Percentiles rank a stretch among this genome's conserved stretches.
Conservation (phyloP, 2,888 invertebrate genomes). For the Pseudanteris insignis region DNA sequence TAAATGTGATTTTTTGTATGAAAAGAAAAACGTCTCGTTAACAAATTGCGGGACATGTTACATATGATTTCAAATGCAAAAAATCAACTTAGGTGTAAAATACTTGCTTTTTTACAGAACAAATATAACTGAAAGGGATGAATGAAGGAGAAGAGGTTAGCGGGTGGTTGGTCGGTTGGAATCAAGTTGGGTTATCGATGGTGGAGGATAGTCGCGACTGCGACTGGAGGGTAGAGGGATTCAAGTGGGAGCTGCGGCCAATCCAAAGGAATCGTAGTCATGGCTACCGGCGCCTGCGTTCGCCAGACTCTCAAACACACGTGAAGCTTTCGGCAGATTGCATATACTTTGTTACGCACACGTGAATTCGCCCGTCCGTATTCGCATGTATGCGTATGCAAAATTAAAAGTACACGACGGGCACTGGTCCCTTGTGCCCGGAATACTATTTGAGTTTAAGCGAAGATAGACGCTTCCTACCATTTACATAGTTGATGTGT, state of each 20-base stretch:
- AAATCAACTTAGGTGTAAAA: too few species aligned
- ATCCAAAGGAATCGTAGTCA: slow-evolving; percentile 66
- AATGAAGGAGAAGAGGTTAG: slow-evolving; percentile 34
- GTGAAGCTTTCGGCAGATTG: slow-evolving; percentile 6
- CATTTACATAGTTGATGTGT: too few species aligned
- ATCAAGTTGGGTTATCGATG: slow-evolving; percentile 59
- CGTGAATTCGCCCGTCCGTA: not conserved
- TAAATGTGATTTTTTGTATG: too few species aligned
- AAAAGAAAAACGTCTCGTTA: too few species aligned
- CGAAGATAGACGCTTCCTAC: too few species aligned
- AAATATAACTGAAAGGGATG: slow-evolving; percentile 16
- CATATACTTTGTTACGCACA: slow-evolving; percentile 3
- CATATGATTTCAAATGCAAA: too few species aligned
- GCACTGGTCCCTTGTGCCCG: not conserved
- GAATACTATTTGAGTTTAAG: not conserved
- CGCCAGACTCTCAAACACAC: slow-evolving; percentile 44
- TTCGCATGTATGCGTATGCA: slow-evolving; percentile 4
- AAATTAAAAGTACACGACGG: slow-evolving; percentile 26
- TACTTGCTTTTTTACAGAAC: too few species aligned
- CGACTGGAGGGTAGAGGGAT: slow-evolving; percentile 53
- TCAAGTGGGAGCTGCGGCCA: slow-evolving; percentile 65
- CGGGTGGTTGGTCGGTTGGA: slow-evolving; percentile 43
- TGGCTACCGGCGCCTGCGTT: slow-evolving; percentile 65
- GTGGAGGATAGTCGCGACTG: slow-evolving; percentile 54
- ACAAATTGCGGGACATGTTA: too few species aligned